phyloP scores from a whole-genome alignment of 1,140 invertebrate genomes.

The Atta cephalotes region DNA sequence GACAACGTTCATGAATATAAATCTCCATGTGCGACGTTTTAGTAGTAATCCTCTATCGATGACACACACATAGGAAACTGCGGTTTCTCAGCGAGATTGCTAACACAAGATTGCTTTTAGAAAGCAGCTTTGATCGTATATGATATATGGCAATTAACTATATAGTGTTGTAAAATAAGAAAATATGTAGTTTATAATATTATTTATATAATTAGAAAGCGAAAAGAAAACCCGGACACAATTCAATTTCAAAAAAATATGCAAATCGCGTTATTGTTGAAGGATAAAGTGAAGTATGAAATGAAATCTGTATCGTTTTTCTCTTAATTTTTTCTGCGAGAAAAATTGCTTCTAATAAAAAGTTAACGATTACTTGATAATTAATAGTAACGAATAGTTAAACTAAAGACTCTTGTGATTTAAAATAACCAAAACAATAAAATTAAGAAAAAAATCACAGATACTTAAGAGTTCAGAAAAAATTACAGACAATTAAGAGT shows the following conservation, averaged over 20 bases:
- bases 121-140: constrained; percentile 13
- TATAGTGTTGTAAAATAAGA: neutral
- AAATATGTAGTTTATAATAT: neutral
- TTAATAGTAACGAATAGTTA: too few species aligned
- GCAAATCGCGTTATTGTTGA: neutral
- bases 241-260: neutral
- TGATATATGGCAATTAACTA: constrained; percentile 21
- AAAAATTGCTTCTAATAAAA: constrained; percentile 9
- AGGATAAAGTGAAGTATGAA: constrained; percentile 7
- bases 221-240: neutral
- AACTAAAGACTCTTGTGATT: too few species aligned
- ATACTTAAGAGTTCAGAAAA: too few species aligned
- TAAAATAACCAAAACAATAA: too few species aligned
- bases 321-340: neutral
- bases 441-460: too few species aligned
- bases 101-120: constrained; percentile 9
- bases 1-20: constrained; percentile 67
- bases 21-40: constrained; percentile 52
- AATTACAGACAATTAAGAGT: too few species aligned
- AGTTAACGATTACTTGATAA: neutral
- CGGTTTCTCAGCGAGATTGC: constrained; percentile 3
- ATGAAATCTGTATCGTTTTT: neutral
- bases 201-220: constrained; percentile 9
- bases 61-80: neutral
- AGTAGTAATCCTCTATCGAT: constrained; percentile 39